Evolutionary conservation across 2,797 vertebrate species (phyloP).

Genomic region (Enteromius radiatus): DNA sequence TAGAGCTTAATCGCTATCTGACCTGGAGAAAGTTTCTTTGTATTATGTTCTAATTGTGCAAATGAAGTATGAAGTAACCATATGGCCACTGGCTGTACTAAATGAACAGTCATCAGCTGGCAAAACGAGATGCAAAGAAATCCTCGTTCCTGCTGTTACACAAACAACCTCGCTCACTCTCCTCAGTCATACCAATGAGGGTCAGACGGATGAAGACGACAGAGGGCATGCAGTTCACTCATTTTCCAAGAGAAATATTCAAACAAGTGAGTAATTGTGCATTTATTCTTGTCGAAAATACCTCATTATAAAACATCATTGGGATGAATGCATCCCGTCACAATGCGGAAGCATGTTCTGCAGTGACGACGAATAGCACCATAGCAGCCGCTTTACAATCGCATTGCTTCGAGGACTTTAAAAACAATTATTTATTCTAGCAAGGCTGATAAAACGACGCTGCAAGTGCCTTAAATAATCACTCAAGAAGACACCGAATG

Average conservation of each 20-base stretch:
- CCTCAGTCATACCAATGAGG: neutral
- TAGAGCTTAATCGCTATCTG: neutral
- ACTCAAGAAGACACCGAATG: slow-evolving; percentile 3
- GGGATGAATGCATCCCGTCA: slow-evolving; percentile 1
- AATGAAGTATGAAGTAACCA: neutral
- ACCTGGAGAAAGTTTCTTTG: neutral
- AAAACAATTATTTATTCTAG: neutral
- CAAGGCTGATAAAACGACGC: neutral
- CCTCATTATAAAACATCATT: slow-evolving; percentile 28
- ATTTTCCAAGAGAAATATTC: neutral
- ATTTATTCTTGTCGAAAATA: neutral
- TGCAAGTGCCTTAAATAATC: slow-evolving; percentile 44
- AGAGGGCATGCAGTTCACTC: neutral
- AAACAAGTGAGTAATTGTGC: neutral
- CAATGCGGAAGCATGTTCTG: neutral
- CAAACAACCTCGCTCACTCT: neutral
- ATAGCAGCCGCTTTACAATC: neutral
- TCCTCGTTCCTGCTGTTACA: neutral
- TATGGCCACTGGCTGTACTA: neutral
- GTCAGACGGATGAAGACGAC: neutral
- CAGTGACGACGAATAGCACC: neutral
- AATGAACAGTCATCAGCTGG: neutral
- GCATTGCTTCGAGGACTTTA: neutral
- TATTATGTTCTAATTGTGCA: neutral
- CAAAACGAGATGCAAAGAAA: slow-evolving; percentile 2